Percentiles rank a stretch among this genome's conserved stretches.
These are phyloP conservation scores for Thalassophryne amazonica DNA, from an alignment of 2,797 vertebrate genomes.

Conservation along the genomic window DNA sequence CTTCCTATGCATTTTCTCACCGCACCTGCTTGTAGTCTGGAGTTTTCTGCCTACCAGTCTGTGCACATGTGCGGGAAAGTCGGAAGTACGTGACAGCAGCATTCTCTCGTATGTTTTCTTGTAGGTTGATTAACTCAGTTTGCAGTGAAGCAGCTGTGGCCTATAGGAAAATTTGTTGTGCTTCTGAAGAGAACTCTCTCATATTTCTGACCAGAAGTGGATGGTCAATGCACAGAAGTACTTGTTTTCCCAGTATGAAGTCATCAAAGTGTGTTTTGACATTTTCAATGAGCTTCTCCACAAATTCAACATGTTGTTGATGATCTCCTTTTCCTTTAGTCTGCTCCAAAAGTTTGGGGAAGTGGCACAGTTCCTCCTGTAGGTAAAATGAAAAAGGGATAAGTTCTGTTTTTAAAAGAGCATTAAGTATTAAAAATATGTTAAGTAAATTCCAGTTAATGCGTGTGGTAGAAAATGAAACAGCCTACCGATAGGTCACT, in stretches of 20 bases:
- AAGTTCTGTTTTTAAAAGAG: neutral
- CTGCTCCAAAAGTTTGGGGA: constrained; percentile 15
- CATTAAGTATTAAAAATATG: neutral
- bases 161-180: constrained; percentile 5
- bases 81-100: no score
- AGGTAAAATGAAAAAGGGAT: neutral
- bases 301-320: constrained; percentile 9
- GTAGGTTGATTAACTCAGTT: constrained; percentile 14
- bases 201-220: constrained; percentile 28
- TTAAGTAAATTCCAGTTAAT: neutral
- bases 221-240: constrained; percentile 13
- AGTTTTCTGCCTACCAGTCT: no score
- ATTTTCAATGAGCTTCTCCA: constrained; percentile 27
- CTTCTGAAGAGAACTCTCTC: constrained; percentile 14
- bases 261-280: constrained; percentile 20
- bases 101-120: constrained; percentile 14
- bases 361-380: constrained; percentile 3
- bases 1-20: no score
- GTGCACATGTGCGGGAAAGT: no score
- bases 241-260: constrained; percentile 21
- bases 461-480: neutral
- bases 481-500: constrained; percentile 1
- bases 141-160: constrained; percentile 12
- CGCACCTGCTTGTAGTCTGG: no score
- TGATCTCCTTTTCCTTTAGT: neutral